These are phyloP conservation scores for Clistopyga incitator DNA, from an alignment of 2,888 invertebrate species.

Conservation along the genomic window DNA sequence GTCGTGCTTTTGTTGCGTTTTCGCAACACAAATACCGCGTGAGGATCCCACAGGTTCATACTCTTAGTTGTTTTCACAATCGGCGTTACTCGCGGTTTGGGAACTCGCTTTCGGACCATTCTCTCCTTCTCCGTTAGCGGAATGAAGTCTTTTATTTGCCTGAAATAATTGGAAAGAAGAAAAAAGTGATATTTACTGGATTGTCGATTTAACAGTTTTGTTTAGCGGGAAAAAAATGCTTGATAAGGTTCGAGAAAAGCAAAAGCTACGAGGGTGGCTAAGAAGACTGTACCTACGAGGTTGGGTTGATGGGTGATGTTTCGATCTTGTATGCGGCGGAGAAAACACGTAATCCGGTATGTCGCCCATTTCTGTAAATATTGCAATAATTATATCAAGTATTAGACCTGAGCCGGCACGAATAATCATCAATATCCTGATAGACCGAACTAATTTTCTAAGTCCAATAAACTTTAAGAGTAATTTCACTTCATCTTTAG, in stretches of 20 bases:
- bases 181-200: background rate
- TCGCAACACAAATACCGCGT: constrained; percentile 37
- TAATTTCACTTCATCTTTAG: too few relatives aligned
- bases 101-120: constrained; percentile 17
- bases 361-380: constrained; percentile 72
- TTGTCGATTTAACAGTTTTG: background rate
- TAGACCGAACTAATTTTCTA: too few relatives aligned
- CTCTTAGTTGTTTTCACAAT: constrained; percentile 7
- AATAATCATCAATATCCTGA: too few relatives aligned
- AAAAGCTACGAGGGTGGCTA: constrained; percentile 41
- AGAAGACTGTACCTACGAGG: constrained; percentile 76
- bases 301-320: constrained; percentile 63
- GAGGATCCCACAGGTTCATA: constrained; percentile 20
- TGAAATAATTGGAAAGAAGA: constrained; percentile 1
- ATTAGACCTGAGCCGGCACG: background rate
- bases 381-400: constrained; percentile 10
- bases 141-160: constrained; percentile 54
- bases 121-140: constrained; percentile 49
- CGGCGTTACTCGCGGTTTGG: constrained; percentile 18
- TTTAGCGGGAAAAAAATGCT: constrained; percentile 21
- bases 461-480: too few relatives aligned
- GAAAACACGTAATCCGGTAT: constrained; percentile 78
- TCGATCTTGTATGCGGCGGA: constrained; percentile 76
- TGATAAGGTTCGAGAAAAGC: background rate
- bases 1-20: constrained; percentile 40